These are phyloP conservation scores for Cercopithecus neglectus DNA, from an alignment of 2,797 vertebrate species.

Conservation along the genomic window DNA sequence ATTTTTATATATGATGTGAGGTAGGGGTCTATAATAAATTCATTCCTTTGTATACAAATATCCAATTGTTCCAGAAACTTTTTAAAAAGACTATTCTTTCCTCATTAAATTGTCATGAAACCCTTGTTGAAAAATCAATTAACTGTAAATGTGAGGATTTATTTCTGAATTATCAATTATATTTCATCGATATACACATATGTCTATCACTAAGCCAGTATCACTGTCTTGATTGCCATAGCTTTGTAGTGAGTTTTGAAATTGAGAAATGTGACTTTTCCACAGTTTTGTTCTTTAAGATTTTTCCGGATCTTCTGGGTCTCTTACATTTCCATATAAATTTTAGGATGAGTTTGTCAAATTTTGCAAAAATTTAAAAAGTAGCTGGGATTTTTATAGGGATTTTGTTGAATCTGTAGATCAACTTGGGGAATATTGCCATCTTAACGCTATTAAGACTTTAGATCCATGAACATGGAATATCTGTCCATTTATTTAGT, in stretches of 20 bases:
- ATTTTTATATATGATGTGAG: background rate
- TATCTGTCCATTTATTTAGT: constrained; percentile 2
- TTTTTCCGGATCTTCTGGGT: background rate
- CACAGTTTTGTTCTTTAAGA: background rate
- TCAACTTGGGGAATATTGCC: background rate
- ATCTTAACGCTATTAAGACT: background rate
- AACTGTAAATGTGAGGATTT: background rate
- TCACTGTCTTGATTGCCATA: background rate
- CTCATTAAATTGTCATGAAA: background rate
- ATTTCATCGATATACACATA: background rate
- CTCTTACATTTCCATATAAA: background rate
- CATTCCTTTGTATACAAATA: background rate
- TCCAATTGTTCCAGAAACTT: background rate
- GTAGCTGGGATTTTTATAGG: background rate
- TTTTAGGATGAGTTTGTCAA: constrained; percentile 8
- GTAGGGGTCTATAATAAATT: background rate
- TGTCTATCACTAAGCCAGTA: background rate
- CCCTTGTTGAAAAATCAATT: background rate
- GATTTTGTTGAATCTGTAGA: background rate
- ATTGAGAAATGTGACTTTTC: background rate
- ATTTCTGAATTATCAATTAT: background rate
- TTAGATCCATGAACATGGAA: background rate
- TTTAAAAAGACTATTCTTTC: background rate
- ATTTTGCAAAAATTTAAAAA: background rate
- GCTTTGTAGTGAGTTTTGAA: constrained; percentile 24